Base-by-base conservation (phyloP, 2,113 vertebrate species). In the Actinemys pallida region DNA sequence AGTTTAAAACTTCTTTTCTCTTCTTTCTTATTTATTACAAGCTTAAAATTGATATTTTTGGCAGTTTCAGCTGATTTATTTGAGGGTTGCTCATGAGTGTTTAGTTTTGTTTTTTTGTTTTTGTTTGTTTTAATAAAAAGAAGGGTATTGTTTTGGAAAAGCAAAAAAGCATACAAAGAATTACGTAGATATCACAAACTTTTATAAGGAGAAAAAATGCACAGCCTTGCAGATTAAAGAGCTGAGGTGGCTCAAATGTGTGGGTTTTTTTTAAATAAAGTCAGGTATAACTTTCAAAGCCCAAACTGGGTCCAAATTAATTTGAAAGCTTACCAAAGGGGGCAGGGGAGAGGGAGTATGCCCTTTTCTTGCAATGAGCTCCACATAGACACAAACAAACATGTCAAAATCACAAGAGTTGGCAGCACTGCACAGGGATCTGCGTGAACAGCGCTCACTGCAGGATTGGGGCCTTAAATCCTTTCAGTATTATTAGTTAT, bases 101-200 rank as follows among this genome's bases (percentile, higher is more conserved):
- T 25, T 89, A 42, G 39, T 47, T 27, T 14, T 47, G 10, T 42
- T 4, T 82, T 78, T 17, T 20, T 16, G 22, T 39, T 65, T 65
- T 22, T 69, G 62, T 35, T 8, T 39, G 65, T n/a, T 22, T 90
- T 75, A 3, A 27, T 53, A 87, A 80, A 25, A 84, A 54, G 19
- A 92, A 93, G 84, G 83, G 3, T 31, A 29, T 94, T 85, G 11
- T 69, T 47, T 83, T 93, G 81, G 13, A 83, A 93, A 94, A 75
- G 20, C 35, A 47, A 54, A 95, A 89, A 82, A 6, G 1, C 8
- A 50, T 39, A 52, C n/a, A 62, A 69, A 90, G 50, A 81, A 90
- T 81, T 85, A 81, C 4, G 10, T 90, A 17, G 49, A 5, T 1
- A 84, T 8, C 78, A 3, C 19, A 72, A 39, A 29, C 16, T 54